These are phyloP conservation scores for Lumbricus terrestris DNA, from an alignment of 2,888 invertebrate species.

Conservation along the genomic window DNA sequence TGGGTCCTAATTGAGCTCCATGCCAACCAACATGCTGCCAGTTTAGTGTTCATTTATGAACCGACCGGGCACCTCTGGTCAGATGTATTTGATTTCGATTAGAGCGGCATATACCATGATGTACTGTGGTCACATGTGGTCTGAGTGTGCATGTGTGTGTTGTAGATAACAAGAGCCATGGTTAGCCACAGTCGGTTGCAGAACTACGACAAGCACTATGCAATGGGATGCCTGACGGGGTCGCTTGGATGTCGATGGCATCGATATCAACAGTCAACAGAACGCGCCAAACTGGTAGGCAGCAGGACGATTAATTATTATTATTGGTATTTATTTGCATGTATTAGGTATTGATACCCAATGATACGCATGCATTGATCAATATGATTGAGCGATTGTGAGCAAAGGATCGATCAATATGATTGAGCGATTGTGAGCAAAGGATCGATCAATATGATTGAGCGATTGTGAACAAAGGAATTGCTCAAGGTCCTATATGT, in stretches of 20 bases:
- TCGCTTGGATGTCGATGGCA: slow-evolving; percentile 54
- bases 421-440: too few relatives aligned
- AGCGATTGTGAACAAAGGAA: too few relatives aligned
- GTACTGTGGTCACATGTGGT: neutral
- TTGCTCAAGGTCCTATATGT: too few relatives aligned
- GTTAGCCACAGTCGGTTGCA: slow-evolving; percentile 43
- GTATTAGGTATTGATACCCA: too few relatives aligned
- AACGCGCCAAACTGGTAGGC: slow-evolving; percentile 48
- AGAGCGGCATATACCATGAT: neutral
- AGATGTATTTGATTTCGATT: neutral
- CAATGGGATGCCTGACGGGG: slow-evolving; percentile 51
- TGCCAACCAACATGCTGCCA: too few relatives aligned
- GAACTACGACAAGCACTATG: slow-evolving; percentile 51
- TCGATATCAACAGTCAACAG: slow-evolving; percentile 52
- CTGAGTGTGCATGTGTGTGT: neutral
- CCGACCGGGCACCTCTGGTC: neutral
- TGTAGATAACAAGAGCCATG: slow-evolving; percentile 15
- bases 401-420: too few relatives aligned
- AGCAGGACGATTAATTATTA: too few relatives aligned
- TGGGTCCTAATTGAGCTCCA: too few relatives aligned
- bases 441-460: neutral
- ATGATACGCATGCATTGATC: too few relatives aligned
- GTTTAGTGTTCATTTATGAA: neutral
- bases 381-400: too few relatives aligned
- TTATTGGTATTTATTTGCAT: neutral